Conservation (phyloP, 2,888 invertebrate genomes). For the Allacma fusca region DNA sequence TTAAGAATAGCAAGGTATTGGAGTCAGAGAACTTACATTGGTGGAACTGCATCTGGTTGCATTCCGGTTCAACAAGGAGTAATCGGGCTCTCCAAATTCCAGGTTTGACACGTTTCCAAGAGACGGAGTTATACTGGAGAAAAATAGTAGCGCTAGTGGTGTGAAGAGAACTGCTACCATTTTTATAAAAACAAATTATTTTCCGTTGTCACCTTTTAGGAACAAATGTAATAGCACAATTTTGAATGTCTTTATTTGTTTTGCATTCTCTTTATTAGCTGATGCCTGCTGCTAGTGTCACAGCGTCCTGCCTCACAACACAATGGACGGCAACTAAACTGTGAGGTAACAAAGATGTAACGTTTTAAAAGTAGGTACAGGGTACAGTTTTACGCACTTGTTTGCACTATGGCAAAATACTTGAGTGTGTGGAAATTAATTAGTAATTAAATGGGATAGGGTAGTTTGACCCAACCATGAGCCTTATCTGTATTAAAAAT, state of each 20-base stretch:
- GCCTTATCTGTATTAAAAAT: background rate
- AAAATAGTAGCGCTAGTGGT: background rate
- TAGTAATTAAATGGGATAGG: background rate
- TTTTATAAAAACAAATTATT: background rate
- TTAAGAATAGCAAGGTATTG: no score
- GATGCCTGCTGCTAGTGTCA: no score
- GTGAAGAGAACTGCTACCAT: background rate
- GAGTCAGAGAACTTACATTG: constrained; percentile 18
- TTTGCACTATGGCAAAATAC: no score
- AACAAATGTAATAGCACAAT: no score
- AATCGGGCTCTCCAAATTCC: constrained; percentile 35
- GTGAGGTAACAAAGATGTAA: no score
- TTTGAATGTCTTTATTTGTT: no score
- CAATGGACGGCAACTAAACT: no score
- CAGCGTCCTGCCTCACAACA: no score
- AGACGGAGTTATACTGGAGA: background rate
- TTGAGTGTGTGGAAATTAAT: background rate
- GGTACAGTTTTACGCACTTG: background rate
- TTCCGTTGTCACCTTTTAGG: no score
- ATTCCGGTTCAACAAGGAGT: constrained; percentile 22
- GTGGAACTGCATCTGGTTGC: constrained; percentile 35
- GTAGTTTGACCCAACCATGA: background rate
- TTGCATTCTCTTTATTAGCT: no score
- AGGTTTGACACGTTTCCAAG: background rate
- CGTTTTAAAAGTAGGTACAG: background rate